phyloP scores from a whole-genome alignment of 2,888 invertebrate genomes.

The Eristalis arbustorum region DNA sequence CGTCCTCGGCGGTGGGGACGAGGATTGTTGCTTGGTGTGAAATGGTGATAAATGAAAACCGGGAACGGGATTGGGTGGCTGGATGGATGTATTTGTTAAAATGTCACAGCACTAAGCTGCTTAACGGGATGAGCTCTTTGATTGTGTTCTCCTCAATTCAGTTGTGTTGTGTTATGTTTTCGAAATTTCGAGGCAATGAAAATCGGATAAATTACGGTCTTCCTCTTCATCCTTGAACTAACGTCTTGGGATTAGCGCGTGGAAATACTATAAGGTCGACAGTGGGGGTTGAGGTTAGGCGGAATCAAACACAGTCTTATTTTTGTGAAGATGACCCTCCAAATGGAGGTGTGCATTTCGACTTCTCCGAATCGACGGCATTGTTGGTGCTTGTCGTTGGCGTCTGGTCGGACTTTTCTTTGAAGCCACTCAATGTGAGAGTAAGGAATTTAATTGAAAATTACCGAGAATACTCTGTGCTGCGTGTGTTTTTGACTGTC shows the following conservation, averaged over 20 bases:
- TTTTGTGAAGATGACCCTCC: too few relatives aligned
- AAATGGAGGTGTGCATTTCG: too few relatives aligned
- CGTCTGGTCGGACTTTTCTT: too few relatives aligned
- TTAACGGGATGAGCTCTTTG: conserved; percentile 54
- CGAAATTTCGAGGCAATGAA: background rate
- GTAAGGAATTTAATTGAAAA: too few relatives aligned
- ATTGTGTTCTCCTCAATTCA: conserved; percentile 7
- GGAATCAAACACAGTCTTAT: background rate
- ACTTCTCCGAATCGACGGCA: too few relatives aligned
- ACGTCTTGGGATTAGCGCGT: background rate
- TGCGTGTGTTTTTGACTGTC: too few relatives aligned
- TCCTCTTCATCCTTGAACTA: too few relatives aligned
- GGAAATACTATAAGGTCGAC: background rate
- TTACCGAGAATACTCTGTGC: too few relatives aligned
- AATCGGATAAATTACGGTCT: conserved; percentile 35
- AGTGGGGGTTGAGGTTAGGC: background rate
- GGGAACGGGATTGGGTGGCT: background rate
- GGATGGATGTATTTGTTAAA: conserved; percentile 48
- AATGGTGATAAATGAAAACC: conserved; percentile 55
- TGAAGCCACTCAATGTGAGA: too few relatives aligned
- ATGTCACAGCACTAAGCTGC: conserved; percentile 53
- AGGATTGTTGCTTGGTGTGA: conserved; percentile 20
- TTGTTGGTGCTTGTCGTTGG: too few relatives aligned
- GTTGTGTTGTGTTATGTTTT: conserved; percentile 3
- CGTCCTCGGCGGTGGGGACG: background rate